Conservation (phyloP, 2,113 vertebrate genomes). For the Pogona vitticeps region DNA sequence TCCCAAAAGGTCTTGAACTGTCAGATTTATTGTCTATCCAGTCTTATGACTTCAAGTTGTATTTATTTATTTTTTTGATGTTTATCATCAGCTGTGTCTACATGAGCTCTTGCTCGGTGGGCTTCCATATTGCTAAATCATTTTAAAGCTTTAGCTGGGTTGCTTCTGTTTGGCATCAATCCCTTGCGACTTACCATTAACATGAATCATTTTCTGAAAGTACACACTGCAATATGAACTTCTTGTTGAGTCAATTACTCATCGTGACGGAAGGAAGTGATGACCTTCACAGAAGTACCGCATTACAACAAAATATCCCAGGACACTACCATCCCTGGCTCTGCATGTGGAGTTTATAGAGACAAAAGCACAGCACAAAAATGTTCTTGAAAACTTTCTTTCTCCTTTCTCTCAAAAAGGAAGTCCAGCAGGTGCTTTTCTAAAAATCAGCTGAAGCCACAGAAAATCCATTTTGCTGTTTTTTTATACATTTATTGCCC, state of each 20-base stretch:
- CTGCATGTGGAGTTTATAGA: constrained; percentile 45
- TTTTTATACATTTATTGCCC: not conserved
- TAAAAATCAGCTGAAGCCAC: constrained; percentile 1
- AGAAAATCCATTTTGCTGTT: not conserved
- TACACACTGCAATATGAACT: constrained; percentile 73
- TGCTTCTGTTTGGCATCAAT: constrained; percentile 81
- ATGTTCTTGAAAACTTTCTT: not conserved
- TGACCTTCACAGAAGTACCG: constrained; percentile 78
- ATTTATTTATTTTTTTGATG: constrained; percentile 80
- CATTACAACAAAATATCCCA: constrained; percentile 69
- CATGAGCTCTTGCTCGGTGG: constrained; percentile 63
- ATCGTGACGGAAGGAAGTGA: constrained; percentile 73
- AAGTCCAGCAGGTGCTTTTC: constrained; percentile 40
- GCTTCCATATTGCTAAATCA: constrained; percentile 79
- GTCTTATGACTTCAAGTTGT: constrained; percentile 80
- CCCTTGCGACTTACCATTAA: constrained; percentile 77
- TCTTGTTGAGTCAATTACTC: constrained; percentile 77
- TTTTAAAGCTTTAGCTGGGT: constrained; percentile 79
- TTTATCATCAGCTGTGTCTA: constrained; percentile 75
- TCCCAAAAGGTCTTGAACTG: constrained; percentile 79
- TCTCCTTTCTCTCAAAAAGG: not conserved
- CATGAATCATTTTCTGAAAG: constrained; percentile 82
- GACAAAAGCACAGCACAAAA: constrained; percentile 35
- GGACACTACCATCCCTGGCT: constrained; percentile 52
- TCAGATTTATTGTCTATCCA: constrained; percentile 81